Base-by-base conservation (phyloP, 1,140 invertebrate species). In the Pogonus chalceus region DNA sequence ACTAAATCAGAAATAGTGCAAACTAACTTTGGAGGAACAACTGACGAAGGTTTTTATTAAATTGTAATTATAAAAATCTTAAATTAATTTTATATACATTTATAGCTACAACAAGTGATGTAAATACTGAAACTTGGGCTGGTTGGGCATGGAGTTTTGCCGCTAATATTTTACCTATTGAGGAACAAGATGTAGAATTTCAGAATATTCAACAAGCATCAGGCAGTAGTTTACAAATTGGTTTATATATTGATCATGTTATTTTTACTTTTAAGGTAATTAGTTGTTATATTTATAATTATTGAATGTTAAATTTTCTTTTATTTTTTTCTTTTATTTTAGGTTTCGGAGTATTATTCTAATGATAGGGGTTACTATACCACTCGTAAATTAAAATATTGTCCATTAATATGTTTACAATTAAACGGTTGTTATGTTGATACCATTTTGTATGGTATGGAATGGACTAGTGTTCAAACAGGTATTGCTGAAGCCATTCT, bases 81-180 rank as follows among this genome's bases (percentile, higher is more conserved):
- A 20, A n/a, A 14, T 53, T 22, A 21, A 21, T 21, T 23, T 53
- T 20, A n/a, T 50, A 50, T 23, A 24, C 4, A 10, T 43, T 43
- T 18, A 10, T 43, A 31, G 4, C 4, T 31, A 43, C 7, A 18
- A 61, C 59, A 65, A 51, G 55, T 54, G 52, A 47, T 35, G 61
- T 61, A 26, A 53, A 51, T 51, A 35, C 48, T 16, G 59, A 58
- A 48, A 58, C 62, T 18, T 68, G 66, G 66, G 62, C 65, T 26
- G 66, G 66, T 14, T 70, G 68, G 68, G 67, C 66, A 14, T 70
- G 68, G 68, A 68, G 65, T 14, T 69, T 67, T 54, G 63, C 69
- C 39, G 64, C 68, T 18, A 65, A 66, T 20, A 58, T 70, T 22
- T 53, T 68, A 21, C 65, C 68, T 20, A 54, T 58, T 14, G 55